phyloP scores from a whole-genome alignment of 2,888 invertebrate species.

The Meiosimyza platycephala region DNA sequence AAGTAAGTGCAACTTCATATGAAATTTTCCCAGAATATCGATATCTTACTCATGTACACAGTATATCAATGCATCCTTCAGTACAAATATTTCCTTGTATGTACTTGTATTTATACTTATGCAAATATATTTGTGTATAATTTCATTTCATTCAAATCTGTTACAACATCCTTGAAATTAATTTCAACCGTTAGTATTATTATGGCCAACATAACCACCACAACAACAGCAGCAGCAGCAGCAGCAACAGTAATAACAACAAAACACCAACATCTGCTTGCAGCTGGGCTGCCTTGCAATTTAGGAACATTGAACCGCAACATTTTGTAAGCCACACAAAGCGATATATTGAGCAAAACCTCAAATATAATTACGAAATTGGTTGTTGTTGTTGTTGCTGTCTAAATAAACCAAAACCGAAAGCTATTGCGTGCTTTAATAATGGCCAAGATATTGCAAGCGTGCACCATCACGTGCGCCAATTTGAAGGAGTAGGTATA shows the following conservation, averaged over 20 bases:
- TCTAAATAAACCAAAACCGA: conserved; percentile 24
- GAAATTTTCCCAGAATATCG: too few species aligned
- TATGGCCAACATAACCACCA: conserved; percentile 24
- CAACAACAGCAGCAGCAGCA: conserved; percentile 29
- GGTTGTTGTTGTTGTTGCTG: conserved; percentile 5
- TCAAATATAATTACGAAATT: conserved; percentile 31
- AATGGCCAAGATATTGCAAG: conserved; percentile 17
- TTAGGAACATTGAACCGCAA: conserved; percentile 9
- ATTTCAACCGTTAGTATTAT: conserved; percentile 13
- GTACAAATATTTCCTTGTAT: too few species aligned
- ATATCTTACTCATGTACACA: too few species aligned
- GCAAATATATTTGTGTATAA: not conserved
- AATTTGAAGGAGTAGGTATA: not conserved
- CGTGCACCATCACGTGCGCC: conserved; percentile 2
- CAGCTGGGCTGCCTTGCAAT: conserved; percentile 10
- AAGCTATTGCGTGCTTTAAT: conserved; percentile 4
- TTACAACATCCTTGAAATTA: conserved; percentile 25
- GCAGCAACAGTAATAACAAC: conserved; percentile 15
- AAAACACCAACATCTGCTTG: conserved; percentile 19
- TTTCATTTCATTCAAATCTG: conserved; percentile 14
- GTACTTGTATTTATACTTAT: too few species aligned
- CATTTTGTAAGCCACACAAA: conserved; percentile 14
- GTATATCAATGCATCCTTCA: too few species aligned
- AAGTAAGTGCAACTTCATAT: too few species aligned
- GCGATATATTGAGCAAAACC: conserved; percentile 25